These are phyloP conservation scores for Hoplostethus mediterraneus DNA, from an alignment of 2,797 vertebrate genomes.

Conservation along the genomic window DNA sequence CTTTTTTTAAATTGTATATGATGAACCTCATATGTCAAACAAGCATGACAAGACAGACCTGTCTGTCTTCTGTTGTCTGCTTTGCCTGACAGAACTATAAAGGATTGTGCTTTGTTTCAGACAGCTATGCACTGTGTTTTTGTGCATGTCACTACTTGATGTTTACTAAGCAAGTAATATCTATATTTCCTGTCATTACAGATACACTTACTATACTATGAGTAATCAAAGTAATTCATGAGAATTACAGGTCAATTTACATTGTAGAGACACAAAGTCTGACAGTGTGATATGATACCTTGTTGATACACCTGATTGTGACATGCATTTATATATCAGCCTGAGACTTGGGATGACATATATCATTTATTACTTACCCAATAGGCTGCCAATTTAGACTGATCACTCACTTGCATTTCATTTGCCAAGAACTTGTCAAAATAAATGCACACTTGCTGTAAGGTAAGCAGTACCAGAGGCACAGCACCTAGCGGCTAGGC, in stretches of 20 bases:
- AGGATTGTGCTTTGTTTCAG: neutral
- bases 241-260: conserved; percentile 39
- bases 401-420: conserved; percentile 11
- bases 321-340: conserved; percentile 26
- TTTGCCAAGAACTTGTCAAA: conserved; percentile 39
- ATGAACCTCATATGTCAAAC: neutral
- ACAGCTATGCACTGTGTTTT: neutral
- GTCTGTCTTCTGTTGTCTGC: neutral
- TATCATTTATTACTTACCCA: conserved; percentile 12
- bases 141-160: neutral
- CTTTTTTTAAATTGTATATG: neutral
- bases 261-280: conserved; percentile 54
- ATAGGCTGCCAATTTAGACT: neutral
- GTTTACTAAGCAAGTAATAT: neutral
- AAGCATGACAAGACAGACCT: conserved; percentile 10
- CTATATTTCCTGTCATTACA: neutral
- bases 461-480: conserved; percentile 1
- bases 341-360: conserved; percentile 1
- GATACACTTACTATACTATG: neutral
- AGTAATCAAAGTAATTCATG: conserved; percentile 35
- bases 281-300: conserved; percentile 31
- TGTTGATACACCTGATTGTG: conserved; percentile 33
- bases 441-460: conserved; percentile 17
- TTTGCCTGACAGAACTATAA: neutral
- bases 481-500: neutral